Evolutionary conservation across 2,113 vertebrate genomes (phyloP), one percentile per base, ranked within the genome.

Genomic region (Polypterus bichir): DNA sequence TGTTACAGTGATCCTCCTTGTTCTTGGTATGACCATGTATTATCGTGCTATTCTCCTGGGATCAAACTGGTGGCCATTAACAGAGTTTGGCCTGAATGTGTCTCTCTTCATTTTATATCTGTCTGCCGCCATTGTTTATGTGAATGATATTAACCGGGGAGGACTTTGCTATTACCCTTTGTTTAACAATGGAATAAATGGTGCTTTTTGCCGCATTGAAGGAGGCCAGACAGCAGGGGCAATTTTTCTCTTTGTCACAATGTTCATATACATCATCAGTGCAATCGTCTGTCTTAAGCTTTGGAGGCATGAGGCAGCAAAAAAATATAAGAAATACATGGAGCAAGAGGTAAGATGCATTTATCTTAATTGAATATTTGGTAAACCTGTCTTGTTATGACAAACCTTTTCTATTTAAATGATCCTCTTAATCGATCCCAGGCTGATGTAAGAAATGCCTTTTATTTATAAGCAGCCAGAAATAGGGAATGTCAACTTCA

Each of bases 61-160:
- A 71, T 94, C 95, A 1, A 81, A 49, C 11, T 98, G 94, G 95
- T 97, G 95, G 95, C 95, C 95, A 0, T 67, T 95, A 46, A 96
- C 95, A 0, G 95, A 98, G 70, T 91, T 91, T 0, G 78, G 86
- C 3, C 82, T 98, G 57, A 97, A 96, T 3, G 59, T 92, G 6
- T 83, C 75, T 45, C 49, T 96, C 71, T 92, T 84, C 1, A 53
- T 93, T 44, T 75, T 98, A 6, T 96, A 92, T 59, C 71, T 97
- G 74, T 73, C 88, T 0, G 91, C 84, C 4, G 89, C 85, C 10
- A 76, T 91, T 0, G 86, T 96, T 52, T 98, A 97, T 0, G 91
- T 95, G 3, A 87, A 88, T 1, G 95, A 98, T 47, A 89, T 84
- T 46, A 88, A 86, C 54, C 83, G 90, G 7, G 95, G 95, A 0